A percentile compares a stretch with the other conserved stretches of the same genome.
Conservation (phyloP, 2,888 invertebrate species). For the Agonopterix heracliana region DNA sequence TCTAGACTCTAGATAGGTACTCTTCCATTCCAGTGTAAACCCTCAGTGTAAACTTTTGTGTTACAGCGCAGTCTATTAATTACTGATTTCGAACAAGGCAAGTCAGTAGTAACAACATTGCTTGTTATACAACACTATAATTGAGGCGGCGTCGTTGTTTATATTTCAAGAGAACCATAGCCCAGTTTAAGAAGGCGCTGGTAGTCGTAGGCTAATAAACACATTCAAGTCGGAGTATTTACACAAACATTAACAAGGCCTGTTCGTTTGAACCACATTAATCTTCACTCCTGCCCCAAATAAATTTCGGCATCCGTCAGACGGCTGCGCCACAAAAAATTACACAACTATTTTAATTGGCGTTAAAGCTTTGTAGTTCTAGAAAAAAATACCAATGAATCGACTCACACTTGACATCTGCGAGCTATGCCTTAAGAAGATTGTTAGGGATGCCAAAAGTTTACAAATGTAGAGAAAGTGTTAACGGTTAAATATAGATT, state of each 20-base stretch:
- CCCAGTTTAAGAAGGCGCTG: constrained; percentile 31
- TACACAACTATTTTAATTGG: constrained; percentile 71
- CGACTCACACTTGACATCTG: constrained; percentile 43
- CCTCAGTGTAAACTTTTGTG: too few species aligned
- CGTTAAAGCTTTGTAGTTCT: constrained; percentile 55
- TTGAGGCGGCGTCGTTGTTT: constrained; percentile 51
- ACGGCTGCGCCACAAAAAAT: constrained; percentile 54
- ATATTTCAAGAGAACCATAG: constrained; percentile 42
- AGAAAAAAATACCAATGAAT: constrained; percentile 56
- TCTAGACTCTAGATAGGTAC: too few species aligned
- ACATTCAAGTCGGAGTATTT: constrained; percentile 56
- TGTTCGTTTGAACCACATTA: constrained; percentile 60
- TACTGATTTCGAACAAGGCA: too few species aligned
- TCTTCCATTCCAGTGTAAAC: too few species aligned
- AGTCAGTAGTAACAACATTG: too few species aligned
- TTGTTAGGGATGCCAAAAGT: too few species aligned
- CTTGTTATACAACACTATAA: constrained; percentile 27
- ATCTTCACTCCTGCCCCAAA: constrained; percentile 59
- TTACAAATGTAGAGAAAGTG: too few species aligned
- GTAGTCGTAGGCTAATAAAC: constrained; percentile 52
- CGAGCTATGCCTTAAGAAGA: not conserved
- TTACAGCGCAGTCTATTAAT: too few species aligned
- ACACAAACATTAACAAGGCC: constrained; percentile 49
- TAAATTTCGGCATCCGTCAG: constrained; percentile 60
- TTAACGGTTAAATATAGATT: too few species aligned